Conservation (phyloP, 2,888 invertebrate genomes). For the Agrotis puta region DNA sequence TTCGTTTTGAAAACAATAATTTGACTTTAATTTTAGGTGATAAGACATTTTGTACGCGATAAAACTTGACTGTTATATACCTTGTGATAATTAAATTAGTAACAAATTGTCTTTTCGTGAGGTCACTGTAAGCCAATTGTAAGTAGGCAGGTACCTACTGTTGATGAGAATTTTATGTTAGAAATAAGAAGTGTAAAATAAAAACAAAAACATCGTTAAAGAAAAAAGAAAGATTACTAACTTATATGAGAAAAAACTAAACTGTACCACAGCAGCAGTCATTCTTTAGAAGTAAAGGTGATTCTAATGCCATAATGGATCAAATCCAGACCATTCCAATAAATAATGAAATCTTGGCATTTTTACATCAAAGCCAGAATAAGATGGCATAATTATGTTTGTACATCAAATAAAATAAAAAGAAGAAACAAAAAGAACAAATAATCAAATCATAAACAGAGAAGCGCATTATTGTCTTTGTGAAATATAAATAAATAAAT, state of each 20-base stretch:
- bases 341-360: too few relatives aligned
- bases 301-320: not conserved
- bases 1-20: not conserved
- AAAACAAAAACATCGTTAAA: too few relatives aligned
- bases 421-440: too few relatives aligned
- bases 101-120: not conserved
- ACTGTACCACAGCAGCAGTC: not conserved
- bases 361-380: too few relatives aligned
- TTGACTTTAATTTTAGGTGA: not conserved
- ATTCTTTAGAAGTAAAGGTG: not conserved
- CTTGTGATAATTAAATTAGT: not conserved
- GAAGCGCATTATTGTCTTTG: not conserved
- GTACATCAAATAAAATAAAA: conserved; percentile 8
- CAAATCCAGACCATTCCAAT: not conserved
- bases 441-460: not conserved
- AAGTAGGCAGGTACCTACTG: not conserved
- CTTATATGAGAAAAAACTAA: not conserved
- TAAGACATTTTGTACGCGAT: conserved; percentile 4
- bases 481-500: too few relatives aligned
- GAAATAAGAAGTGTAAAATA: not conserved
- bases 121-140: not conserved
- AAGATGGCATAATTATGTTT: too few relatives aligned
- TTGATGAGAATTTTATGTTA: not conserved
- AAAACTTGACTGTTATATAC: not conserved
- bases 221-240: too few relatives aligned